phyloP scores from a whole-genome alignment of 2,113 vertebrate species.

The Aegypius monachus region DNA sequence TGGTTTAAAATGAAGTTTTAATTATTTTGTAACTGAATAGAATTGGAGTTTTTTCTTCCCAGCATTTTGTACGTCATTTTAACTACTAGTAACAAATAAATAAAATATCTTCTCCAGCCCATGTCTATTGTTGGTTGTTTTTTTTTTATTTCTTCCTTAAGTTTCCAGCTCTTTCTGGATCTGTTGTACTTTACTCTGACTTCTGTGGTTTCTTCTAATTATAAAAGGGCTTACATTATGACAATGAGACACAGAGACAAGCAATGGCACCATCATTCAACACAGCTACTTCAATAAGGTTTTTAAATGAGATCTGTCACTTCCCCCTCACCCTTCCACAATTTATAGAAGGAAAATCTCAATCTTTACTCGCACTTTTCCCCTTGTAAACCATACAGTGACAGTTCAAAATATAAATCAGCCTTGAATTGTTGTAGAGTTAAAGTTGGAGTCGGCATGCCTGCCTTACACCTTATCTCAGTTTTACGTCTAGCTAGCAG shows the following conservation, averaged over 20 bases:
- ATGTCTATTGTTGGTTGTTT: conserved; percentile 19
- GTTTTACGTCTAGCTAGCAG: background rate
- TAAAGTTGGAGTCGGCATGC: background rate
- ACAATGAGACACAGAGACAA: conserved; percentile 19
- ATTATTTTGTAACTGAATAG: conserved; percentile 72
- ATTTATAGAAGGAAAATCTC: conserved; percentile 48
- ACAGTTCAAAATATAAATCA: conserved; percentile 25
- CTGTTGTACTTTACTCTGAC: conserved; percentile 38
- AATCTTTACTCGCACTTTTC: conserved; percentile 29
- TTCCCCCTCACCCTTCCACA: conserved; percentile 25
- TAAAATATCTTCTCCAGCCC: conserved; percentile 65
- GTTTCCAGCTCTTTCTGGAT: conserved; percentile 54
- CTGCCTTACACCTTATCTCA: background rate
- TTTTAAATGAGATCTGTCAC: conserved; percentile 53
- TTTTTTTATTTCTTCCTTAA: conserved; percentile 8
- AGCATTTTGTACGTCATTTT: conserved; percentile 73
- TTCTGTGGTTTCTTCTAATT: conserved; percentile 52
- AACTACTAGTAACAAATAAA: conserved; percentile 76
- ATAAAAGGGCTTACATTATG: conserved; percentile 50
- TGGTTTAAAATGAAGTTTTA: conserved; percentile 68
- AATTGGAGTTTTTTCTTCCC: conserved; percentile 72
- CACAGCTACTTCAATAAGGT: conserved; percentile 9
- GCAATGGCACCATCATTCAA: conserved; percentile 54
- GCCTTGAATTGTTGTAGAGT: background rate
- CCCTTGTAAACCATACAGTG: conserved; percentile 13